Base-by-base conservation (phyloP, 2,797 vertebrate genomes). In the Rhinoraja longicauda region DNA sequence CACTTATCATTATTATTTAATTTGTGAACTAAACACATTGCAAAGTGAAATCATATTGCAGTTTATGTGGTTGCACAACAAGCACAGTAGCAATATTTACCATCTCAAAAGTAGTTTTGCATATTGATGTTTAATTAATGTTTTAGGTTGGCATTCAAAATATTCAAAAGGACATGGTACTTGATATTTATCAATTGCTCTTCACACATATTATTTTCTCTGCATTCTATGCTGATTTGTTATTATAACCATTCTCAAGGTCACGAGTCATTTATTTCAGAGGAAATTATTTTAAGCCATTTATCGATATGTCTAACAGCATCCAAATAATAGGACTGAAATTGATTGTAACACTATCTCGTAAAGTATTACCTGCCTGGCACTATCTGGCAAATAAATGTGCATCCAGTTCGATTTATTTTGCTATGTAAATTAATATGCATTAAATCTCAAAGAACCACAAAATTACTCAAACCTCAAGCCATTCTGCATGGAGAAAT, bases 401-500 rank as follows among this genome's bases (percentile, higher is more conserved):
- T 64, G 29, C 29, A 64, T 62, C 86, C 13, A 90, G 62, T 29
- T 62, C 84, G n/a, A 59, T 88, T 88, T 64, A 59, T 88, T 67
- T 88, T 88, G 57, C 32, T 39, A 90, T 90, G 17, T 90, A 90
- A 90, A 62, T 29, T n/a, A 86, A 67, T 67, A n/a, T 90, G 86
- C 17, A 64, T 70, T 59, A 70, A 70, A 39, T 19, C n/a, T 90
- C 62, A 90, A 70, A 67, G n/a, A 70, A 10, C 9, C 45, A 53
- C 79, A 24, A 82, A 36, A 19, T 86, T 86, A 59, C 29, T 62
- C 62, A 90, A n/a, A 90, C 15, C 13, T 70, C 5, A 32, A 70
- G 19, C n/a, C 19, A 67, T n/a, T 59, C 26, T 15, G 53, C n/a
- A n/a, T 32, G 19, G 67, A 67, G 62, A 70, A 70, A 67, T n/a